Evolutionary conservation across 2,797 vertebrate genomes (phyloP).

Genomic region (Amblyopsis hoosieri): DNA sequence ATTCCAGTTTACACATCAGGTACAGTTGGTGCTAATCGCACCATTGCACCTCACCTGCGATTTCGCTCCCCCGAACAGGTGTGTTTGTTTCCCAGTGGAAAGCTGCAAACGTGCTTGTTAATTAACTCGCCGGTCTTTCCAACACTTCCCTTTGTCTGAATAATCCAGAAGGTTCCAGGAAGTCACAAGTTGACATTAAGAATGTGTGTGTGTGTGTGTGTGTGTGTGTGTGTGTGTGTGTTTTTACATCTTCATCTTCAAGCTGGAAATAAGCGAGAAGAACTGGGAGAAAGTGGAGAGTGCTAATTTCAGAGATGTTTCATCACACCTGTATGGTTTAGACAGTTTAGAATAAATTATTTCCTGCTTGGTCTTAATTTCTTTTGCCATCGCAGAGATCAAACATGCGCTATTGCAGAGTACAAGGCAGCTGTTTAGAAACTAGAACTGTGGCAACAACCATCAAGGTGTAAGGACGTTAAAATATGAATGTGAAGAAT

Average conservation of each 20-base stretch:
- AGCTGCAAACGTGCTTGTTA: conserved; percentile 59
- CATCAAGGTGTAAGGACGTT: too few species aligned
- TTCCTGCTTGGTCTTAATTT: too few species aligned
- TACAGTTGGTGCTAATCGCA: not conserved
- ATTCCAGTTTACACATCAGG: not conserved
- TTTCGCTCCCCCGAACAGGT: conserved; percentile 43
- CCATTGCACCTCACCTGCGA: not conserved
- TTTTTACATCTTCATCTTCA: conserved; percentile 4
- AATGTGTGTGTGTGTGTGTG: conserved; percentile 11
- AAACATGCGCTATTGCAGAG: too few species aligned
- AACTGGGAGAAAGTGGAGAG: too few species aligned
- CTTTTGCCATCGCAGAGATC: too few species aligned
- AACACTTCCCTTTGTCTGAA: conserved; percentile 69
- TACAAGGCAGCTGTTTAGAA: too few species aligned
- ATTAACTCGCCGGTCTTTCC: conserved; percentile 56
- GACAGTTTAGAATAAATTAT: too few species aligned
- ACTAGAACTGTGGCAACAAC: too few species aligned
- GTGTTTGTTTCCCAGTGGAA: conserved; percentile 47
- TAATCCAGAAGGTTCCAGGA: conserved; percentile 65
- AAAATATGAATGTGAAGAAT: too few species aligned
- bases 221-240: conserved; percentile 11
- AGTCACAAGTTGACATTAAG: conserved; percentile 57
- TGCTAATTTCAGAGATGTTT: too few species aligned
- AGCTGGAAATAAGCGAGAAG: not conserved
- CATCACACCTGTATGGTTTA: too few species aligned